phyloP scores from a whole-genome alignment of 1,140 invertebrate species.

The Drosophila setifemur region DNA sequence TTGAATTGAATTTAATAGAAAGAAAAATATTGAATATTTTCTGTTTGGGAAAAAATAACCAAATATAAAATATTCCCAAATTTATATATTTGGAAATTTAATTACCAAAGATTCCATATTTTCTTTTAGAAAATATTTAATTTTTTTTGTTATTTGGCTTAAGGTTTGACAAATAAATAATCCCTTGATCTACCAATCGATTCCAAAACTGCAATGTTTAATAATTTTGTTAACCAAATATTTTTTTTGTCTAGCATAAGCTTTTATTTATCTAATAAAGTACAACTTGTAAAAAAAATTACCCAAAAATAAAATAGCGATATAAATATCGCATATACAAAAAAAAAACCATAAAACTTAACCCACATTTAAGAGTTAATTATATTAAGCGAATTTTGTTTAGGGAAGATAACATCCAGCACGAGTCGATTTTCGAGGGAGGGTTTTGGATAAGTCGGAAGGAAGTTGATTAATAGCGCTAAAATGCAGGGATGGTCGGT shows the following conservation, averaged over 20 bases:
- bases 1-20: too few species aligned
- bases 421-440: not conserved
- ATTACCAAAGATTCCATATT: too few species aligned
- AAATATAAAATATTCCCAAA: too few species aligned
- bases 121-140: too few species aligned
- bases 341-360: not conserved
- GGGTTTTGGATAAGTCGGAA: not conserved
- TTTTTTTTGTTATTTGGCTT: too few species aligned
- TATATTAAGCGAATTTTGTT: not conserved
- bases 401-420: not conserved
- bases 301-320: constrained; percentile 5
- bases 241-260: constrained; percentile 20
- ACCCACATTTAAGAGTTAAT: not conserved
- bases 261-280: constrained; percentile 21
- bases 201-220: too few species aligned
- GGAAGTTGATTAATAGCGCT: constrained; percentile 30
- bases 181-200: too few species aligned
- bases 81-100: too few species aligned
- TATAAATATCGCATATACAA: constrained; percentile 2
- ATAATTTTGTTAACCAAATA: too few species aligned
- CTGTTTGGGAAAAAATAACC: too few species aligned
- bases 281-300: constrained; percentile 24
- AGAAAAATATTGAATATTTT: too few species aligned
- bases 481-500: constrained; percentile 18
- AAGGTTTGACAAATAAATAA: too few species aligned